Conservation (phyloP, 2,797 vertebrate species). For the Characodon lateralis region DNA sequence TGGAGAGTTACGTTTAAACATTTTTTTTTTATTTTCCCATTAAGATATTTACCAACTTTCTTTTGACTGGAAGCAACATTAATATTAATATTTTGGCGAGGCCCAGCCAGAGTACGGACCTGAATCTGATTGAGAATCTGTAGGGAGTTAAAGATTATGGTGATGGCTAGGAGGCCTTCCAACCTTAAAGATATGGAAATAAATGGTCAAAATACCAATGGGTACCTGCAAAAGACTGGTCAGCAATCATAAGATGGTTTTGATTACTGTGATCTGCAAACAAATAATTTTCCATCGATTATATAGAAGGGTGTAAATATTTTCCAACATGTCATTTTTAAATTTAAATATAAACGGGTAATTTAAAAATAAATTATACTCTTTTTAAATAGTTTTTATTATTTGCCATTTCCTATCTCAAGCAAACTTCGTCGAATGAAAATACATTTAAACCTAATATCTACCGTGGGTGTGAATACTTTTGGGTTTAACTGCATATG, state of each 20-base stretch:
- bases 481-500: background rate
- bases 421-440: background rate
- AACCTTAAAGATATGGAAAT: background rate
- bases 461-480: background rate
- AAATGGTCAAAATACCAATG: no score
- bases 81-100: background rate
- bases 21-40: no score
- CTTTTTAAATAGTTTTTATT: background rate
- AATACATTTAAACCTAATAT: background rate
- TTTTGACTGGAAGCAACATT: background rate
- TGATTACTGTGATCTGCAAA: background rate
- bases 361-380: background rate
- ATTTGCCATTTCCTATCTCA: background rate
- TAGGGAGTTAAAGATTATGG: background rate
- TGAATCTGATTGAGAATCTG: background rate
- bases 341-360: background rate
- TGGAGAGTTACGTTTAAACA: no score
- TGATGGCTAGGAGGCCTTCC: conserved; percentile 3
- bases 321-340: background rate
- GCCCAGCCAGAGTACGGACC: background rate
- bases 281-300: background rate
- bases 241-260: background rate
- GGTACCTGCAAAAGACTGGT: background rate
- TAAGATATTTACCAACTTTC: no score
- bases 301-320: background rate